phyloP scores from a whole-genome alignment of 2,888 invertebrate genomes.

The Pyrochroa serraticornis region DNA sequence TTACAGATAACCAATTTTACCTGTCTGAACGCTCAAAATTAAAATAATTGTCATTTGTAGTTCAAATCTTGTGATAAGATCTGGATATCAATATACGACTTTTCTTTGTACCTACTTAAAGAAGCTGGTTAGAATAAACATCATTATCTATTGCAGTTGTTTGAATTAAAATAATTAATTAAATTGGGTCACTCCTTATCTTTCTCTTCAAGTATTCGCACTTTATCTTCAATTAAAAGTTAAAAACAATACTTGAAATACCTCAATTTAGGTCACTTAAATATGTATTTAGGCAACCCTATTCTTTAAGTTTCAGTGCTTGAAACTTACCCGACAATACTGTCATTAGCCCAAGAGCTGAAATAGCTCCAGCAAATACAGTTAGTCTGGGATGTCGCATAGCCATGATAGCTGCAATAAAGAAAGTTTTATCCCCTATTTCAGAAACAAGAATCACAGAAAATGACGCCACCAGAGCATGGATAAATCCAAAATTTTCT shows the following conservation, averaged over 20 bases:
- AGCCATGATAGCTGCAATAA: slow-evolving; percentile 99
- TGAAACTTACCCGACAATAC: slow-evolving; percentile 75
- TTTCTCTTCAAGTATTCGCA: too few relatives aligned
- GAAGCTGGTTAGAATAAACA: too few relatives aligned
- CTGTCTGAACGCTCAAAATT: too few relatives aligned
- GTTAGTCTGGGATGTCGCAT: slow-evolving; percentile 94
- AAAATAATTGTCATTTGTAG: neutral
- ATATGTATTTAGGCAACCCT: neutral
- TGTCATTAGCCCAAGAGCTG: slow-evolving; percentile 92
- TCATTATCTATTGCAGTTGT: too few relatives aligned
- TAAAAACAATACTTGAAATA: too few relatives aligned
- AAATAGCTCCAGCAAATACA: slow-evolving; percentile 92
- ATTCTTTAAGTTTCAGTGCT: neutral
- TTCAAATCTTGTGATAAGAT: neutral
- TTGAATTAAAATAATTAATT: too few relatives aligned
- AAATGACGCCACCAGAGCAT: slow-evolving; percentile 93
- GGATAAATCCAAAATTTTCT: slow-evolving; percentile 78
- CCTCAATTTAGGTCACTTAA: neutral
- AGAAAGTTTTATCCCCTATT: slow-evolving; percentile 98
- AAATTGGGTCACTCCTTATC: too few relatives aligned
- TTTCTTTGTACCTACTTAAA: too few relatives aligned
- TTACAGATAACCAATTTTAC: neutral
- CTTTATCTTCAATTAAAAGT: neutral
- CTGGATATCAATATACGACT: too few relatives aligned
- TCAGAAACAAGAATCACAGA: slow-evolving; percentile 98